These are phyloP conservation scores for Leptocoma aspasia DNA, from an alignment of 2,113 vertebrate species.

Conservation along the genomic window DNA sequence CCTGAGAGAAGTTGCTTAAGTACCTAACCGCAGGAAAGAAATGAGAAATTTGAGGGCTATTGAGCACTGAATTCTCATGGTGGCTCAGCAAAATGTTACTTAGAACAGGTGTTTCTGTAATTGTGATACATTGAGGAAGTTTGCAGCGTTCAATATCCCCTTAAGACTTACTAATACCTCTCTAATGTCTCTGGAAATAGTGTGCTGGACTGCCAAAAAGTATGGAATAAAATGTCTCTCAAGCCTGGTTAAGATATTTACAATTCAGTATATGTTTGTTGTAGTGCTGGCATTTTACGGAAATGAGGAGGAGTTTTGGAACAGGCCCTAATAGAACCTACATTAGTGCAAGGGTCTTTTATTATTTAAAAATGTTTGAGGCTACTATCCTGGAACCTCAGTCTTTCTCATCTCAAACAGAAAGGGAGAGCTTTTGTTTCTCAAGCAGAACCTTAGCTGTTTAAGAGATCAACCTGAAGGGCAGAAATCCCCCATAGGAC, in stretches of 20 bases:
- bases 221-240: neutral
- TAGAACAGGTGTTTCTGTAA: constrained; percentile 70
- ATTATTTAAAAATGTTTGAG: neutral
- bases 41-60: constrained; percentile 78
- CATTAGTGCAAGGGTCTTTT: neutral
- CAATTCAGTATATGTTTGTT: neutral
- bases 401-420: neutral
- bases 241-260: neutral
- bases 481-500: neutral
- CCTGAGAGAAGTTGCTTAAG: constrained; percentile 54
- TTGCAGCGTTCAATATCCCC: constrained; percentile 43
- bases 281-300: neutral
- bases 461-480: neutral
- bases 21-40: constrained; percentile 70
- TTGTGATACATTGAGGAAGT: constrained; percentile 48
- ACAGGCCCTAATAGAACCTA: neutral
- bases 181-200: constrained; percentile 29
- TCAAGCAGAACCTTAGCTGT: neutral
- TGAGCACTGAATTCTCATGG: constrained; percentile 67
- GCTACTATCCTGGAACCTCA: neutral
- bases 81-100: constrained; percentile 69
- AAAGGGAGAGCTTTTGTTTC: neutral
- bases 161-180: neutral
- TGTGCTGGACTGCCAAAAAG: constrained; percentile 23
- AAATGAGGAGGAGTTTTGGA: neutral